A percentile compares a stretch with the other conserved stretches of the same genome.
Conservation (phyloP, 2,797 vertebrate genomes). For the Odontamblyopus lacepedii region DNA sequence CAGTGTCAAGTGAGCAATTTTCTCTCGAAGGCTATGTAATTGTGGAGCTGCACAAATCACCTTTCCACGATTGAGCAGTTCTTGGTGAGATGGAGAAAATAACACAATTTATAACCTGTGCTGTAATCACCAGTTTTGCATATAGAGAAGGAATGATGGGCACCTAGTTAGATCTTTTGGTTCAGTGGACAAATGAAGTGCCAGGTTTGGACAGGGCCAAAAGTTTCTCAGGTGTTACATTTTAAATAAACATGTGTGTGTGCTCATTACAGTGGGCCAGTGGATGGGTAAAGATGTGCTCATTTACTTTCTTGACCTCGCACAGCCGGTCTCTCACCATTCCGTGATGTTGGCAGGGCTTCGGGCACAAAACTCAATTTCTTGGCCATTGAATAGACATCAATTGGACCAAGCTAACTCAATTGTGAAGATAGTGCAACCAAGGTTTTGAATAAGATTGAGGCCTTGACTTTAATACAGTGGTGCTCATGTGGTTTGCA, state of each 20-base stretch:
- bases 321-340: constrained; percentile 41
- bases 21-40: constrained; percentile 64
- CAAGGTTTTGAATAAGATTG: constrained; percentile 81
- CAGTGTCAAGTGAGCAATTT: constrained; percentile 63
- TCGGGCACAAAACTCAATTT: constrained; percentile 83
- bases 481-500: constrained; percentile 71
- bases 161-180: constrained; percentile 45
- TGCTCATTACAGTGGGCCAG: constrained; percentile 38
- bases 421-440: constrained; percentile 78
- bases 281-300: constrained; percentile 59
- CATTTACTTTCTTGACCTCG: constrained; percentile 52
- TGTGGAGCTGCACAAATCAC: constrained; percentile 59
- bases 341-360: constrained; percentile 73
- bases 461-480: constrained; percentile 76
- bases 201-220: constrained; percentile 48
- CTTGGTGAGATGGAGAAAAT: constrained; percentile 66
- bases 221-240: constrained; percentile 60
- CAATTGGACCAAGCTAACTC: constrained; percentile 79
- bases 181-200: constrained; percentile 49
- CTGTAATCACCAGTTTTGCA: constrained; percentile 67
- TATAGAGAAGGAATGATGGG: constrained; percentile 45
- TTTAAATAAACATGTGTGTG: constrained; percentile 61
- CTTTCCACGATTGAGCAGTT: constrained; percentile 64
- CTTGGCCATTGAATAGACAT: constrained; percentile 81
- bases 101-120: constrained; percentile 66